These are phyloP conservation scores for Coluber constrictor DNA, from an alignment of 2,797 vertebrate species.

Conservation along the genomic window DNA sequence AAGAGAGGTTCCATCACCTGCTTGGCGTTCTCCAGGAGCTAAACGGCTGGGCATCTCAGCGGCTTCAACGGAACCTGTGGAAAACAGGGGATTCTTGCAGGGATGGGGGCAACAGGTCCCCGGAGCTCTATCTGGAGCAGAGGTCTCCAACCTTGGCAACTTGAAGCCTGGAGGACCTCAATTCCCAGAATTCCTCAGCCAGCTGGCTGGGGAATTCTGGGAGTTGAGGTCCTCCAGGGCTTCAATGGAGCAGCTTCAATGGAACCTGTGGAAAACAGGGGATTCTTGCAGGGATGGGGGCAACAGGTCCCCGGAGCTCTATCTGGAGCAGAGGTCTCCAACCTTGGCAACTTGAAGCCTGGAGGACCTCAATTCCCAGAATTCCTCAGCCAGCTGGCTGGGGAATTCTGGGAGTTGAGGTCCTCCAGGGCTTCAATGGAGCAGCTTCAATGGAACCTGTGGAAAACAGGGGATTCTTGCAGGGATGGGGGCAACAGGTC, in stretches of 20 bases:
- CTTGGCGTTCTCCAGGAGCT: slow-evolving; percentile 91
- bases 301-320: background rate
- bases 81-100: background rate
- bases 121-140: background rate
- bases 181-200: no score
- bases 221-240: no score
- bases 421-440: no score
- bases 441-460: slow-evolving; percentile 77
- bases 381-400: no score
- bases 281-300: background rate
- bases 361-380: no score
- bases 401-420: no score
- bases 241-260: no score
- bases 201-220: no score
- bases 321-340: background rate
- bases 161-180: no score
- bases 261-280: slow-evolving; percentile 50
- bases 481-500: background rate
- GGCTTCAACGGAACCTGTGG: slow-evolving; percentile 75
- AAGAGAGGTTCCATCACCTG: slow-evolving; percentile 95
- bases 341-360: background rate
- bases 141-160: background rate
- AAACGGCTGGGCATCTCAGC: slow-evolving; percentile 80
- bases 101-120: background rate
- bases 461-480: rapidly evolving